Evolutionary conservation across 2,797 vertebrate genomes (phyloP).

Genomic region (Novumbra hubbsi): DNA sequence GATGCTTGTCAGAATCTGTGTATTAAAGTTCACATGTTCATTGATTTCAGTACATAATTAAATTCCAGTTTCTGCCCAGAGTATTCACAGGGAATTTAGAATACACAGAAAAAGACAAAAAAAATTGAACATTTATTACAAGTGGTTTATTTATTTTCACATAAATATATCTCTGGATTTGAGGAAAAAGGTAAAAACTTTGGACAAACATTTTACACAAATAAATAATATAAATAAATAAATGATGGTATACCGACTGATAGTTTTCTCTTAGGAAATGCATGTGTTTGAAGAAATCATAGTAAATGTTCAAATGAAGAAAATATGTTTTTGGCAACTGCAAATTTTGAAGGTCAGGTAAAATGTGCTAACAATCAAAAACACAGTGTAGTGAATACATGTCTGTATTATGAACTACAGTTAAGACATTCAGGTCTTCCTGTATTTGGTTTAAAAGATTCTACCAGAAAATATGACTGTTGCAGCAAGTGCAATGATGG

Average conservation of each 20-base stretch:
- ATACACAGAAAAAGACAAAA: constrained; percentile 32
- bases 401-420: constrained; percentile 30
- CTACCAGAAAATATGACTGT: background rate
- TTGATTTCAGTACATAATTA: constrained; percentile 39
- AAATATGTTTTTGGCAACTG: constrained; percentile 3
- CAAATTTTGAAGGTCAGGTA: background rate
- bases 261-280: constrained; percentile 53
- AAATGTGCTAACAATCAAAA: constrained; percentile 5
- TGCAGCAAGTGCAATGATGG: constrained; percentile 63
- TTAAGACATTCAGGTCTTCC: constrained; percentile 31
- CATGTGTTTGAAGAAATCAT: constrained; percentile 60
- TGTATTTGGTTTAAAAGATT: constrained; percentile 61
- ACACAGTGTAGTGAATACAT: constrained; percentile 38
- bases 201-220: constrained; percentile 52
- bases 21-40: constrained; percentile 30
- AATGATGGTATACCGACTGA: constrained; percentile 71
- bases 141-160: constrained; percentile 61
- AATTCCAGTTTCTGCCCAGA: constrained; percentile 38
- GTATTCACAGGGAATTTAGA: constrained; percentile 58
- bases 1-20: constrained; percentile 6
- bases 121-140: constrained; percentile 33
- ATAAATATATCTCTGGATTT: constrained; percentile 75
- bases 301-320: constrained; percentile 43
- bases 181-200: constrained; percentile 58
- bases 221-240: constrained; percentile 75